These are phyloP conservation scores for Epiblema foenella DNA, from an alignment of 2,888 invertebrate genomes.

Conservation along the genomic window DNA sequence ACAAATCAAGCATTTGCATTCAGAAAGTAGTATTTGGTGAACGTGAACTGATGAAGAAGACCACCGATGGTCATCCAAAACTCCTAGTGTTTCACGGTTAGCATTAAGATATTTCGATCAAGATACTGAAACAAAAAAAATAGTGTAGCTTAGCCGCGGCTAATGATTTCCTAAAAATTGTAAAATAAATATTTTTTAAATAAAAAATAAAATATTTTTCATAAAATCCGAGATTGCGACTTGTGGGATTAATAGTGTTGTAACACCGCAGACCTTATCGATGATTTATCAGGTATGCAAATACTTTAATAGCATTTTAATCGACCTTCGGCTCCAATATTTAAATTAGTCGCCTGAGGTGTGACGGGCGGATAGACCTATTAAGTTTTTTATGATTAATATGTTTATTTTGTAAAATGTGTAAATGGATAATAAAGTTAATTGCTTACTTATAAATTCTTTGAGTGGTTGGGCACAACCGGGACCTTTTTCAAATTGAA, in stretches of 20 bases:
- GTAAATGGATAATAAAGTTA: neutral
- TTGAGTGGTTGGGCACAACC: neutral
- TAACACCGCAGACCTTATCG: slow-evolving; percentile 64
- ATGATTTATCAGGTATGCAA: slow-evolving; percentile 78
- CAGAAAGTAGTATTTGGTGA: no score
- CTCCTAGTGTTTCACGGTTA: no score
- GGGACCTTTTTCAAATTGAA: no score
- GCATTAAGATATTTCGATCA: no score
- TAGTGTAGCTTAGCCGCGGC: no score
- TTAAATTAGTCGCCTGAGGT: slow-evolving; percentile 49
- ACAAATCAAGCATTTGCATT: no score
- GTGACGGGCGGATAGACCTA: slow-evolving; percentile 41
- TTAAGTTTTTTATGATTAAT: slow-evolving; percentile 22
- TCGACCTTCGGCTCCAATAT: slow-evolving; percentile 71
- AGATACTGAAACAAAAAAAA: no score
- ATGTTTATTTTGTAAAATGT: slow-evolving; percentile 31
- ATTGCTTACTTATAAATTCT: neutral
- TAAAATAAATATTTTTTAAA: no score
- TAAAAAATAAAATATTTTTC: slow-evolving; percentile 4
- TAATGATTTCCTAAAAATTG: no score
- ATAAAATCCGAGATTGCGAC: slow-evolving; percentile 20
- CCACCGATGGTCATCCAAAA: no score
- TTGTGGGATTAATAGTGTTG: slow-evolving; percentile 64
- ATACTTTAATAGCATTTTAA: slow-evolving; percentile 78
- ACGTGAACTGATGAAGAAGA: no score